A percentile compares a stretch with the other conserved stretches of the same genome.
These are phyloP conservation scores for Tapirus terrestris DNA, from an alignment of 2,113 vertebrate genomes.

Conservation along the genomic window DNA sequence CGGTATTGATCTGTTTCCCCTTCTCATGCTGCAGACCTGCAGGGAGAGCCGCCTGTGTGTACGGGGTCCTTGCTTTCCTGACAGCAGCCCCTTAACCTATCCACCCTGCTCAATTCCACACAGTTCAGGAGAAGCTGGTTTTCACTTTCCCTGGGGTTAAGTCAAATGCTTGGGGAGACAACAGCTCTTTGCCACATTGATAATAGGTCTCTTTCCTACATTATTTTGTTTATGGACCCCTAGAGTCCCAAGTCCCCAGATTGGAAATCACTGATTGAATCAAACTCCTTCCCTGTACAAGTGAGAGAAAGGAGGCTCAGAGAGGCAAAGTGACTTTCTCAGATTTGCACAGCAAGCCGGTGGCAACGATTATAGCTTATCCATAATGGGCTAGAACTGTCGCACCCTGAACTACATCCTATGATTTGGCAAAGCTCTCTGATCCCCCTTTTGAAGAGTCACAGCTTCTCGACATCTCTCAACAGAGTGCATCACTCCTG, in stretches of 20 bases:
- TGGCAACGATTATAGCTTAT: accelerated
- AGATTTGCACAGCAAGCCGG: neutral
- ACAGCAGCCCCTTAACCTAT: accelerated
- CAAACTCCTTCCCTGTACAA: neutral
- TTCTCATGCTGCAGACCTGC: accelerated
- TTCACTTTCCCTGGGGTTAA: accelerated
- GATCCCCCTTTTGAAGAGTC: neutral
- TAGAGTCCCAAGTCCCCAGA: too few species aligned
- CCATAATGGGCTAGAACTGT: neutral
- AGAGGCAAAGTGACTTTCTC: neutral
- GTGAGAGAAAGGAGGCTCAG: neutral
- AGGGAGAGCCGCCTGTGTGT: accelerated
- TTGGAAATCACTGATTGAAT: neutral
- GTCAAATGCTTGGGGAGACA: accelerated
- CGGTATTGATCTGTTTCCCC: too few species aligned
- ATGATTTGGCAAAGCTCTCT: neutral
- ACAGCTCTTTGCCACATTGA: accelerated
- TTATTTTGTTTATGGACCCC: neutral
- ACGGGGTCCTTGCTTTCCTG: accelerated
- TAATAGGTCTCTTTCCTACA: accelerated
- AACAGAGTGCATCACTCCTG: too few species aligned
- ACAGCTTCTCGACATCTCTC: neutral
- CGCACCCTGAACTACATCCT: accelerated
- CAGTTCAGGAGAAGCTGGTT: accelerated
- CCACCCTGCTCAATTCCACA: accelerated